Evolutionary conservation across 1,140 invertebrate species (phyloP), one percentile per base, ranked within the genome.

Genomic region (Zaprionus tsacasi): DNA sequence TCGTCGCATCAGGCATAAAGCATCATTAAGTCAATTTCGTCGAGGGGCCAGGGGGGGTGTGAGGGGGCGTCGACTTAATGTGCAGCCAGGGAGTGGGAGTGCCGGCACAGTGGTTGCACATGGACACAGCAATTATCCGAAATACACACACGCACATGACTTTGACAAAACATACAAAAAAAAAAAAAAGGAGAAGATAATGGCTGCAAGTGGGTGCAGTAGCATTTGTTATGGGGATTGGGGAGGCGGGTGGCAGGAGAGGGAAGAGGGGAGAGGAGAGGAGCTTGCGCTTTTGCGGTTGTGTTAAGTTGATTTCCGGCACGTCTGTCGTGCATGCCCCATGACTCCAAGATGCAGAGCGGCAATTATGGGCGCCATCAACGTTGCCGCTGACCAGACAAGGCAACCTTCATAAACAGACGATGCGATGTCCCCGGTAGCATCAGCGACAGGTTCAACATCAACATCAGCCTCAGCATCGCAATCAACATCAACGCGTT

Each of bases 251-350:
- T n/a, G n/a, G n/a, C n/a, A n/a, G 40, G 2, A 1, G 2, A 2
- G n/a, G 36, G 15, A 12, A 15, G 45, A 1, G 6, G 40, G 2
- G 2, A 2, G 6, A 2, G 52, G 15, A 69, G 55, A 71, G 82
- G 72, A 86, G 82, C 87, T 87, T 87, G 76, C 67, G 82, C 82
- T 87, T 87, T 87, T 87, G 82, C 83, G 82, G 82, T 87, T 87
- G 72, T 79, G 72, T 75, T 87, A 82, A 87, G 79, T 87, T 82
- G 83, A 87, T 88, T 87, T 87, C 83, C 82, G 82, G 76, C 79
- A 79, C 80, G 82, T 88, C 79, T 72, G 70, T 40, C 30, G 48
- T 13, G 40, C 45, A 12, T 33, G 45, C 60, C 21, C 40, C 61
- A 43, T 45, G 61, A 68, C 21, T 48, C 52, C 66, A 82, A 82